phyloP scores from a whole-genome alignment of 2,113 vertebrate species.

The Salvelinus namaycush region DNA sequence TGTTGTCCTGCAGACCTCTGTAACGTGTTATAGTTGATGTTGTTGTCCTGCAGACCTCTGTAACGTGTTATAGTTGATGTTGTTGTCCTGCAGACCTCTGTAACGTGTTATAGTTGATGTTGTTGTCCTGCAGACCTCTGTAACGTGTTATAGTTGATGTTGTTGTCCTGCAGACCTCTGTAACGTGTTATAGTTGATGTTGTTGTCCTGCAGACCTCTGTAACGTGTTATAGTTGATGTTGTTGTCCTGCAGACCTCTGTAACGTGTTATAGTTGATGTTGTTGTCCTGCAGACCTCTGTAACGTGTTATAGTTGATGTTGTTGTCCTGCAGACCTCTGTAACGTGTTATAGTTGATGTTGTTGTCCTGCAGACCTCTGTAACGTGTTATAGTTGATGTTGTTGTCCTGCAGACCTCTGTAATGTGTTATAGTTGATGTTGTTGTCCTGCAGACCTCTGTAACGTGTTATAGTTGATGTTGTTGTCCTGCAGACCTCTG shows the following conservation, averaged over 20 bases:
- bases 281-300: conserved; percentile 32
- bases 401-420: conserved; percentile 32
- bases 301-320: conserved; percentile 28
- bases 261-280: conserved; percentile 28
- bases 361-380: conserved; percentile 32
- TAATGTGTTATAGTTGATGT: conserved; percentile 28
- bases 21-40: conserved; percentile 28
- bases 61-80: conserved; percentile 28
- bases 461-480: conserved; percentile 28
- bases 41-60: conserved; percentile 32
- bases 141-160: conserved; percentile 28
- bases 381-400: conserved; percentile 28
- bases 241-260: conserved; percentile 32
- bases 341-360: conserved; percentile 28
- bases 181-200: conserved; percentile 28
- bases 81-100: conserved; percentile 32
- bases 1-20: conserved; percentile 32
- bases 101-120: conserved; percentile 28
- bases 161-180: conserved; percentile 32
- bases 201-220: conserved; percentile 32
- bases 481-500: conserved; percentile 32
- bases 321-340: conserved; percentile 32
- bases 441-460: conserved; percentile 32
- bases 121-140: conserved; percentile 32
- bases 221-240: conserved; percentile 28